These are phyloP conservation scores for Netelia virgata DNA, from an alignment of 2,888 invertebrate genomes.

Conservation along the genomic window DNA sequence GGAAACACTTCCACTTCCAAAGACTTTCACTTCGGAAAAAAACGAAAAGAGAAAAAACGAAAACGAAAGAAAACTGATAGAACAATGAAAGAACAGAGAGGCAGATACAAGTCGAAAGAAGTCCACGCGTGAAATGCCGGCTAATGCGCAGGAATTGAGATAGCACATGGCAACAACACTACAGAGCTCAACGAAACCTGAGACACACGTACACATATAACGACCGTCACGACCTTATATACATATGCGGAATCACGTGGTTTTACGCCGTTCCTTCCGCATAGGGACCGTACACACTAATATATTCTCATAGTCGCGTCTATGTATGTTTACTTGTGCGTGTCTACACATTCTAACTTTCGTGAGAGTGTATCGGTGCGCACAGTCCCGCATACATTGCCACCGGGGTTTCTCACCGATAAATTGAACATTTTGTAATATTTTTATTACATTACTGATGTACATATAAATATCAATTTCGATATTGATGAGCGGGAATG, in stretches of 20 bases:
- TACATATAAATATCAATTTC: conserved; percentile 14
- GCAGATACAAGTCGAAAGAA: not conserved
- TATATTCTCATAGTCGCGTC: conserved; percentile 22
- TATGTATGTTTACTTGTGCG: no score
- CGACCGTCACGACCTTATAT: not conserved
- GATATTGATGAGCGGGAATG: not conserved
- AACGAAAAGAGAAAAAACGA: not conserved
- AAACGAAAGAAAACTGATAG: not conserved
- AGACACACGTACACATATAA: not conserved
- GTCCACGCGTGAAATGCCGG: conserved; percentile 18
- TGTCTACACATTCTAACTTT: no score
- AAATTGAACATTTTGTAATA: not conserved
- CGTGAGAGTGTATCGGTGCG: no score
- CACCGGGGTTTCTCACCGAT: no score
- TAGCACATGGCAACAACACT: not conserved
- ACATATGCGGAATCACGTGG: conserved; percentile 15
- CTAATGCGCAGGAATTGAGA: not conserved
- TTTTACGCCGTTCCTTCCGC: conserved; percentile 1
- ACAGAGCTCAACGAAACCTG: not conserved
- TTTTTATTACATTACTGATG: not conserved
- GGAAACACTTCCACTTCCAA: no score
- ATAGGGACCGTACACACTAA: conserved; percentile 6
- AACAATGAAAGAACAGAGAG: not conserved
- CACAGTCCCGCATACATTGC: no score
- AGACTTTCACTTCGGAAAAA: not conserved